These are phyloP conservation scores for Potamilus streckersoni DNA, from an alignment of 1,140 invertebrate genomes.

Conservation along the genomic window DNA sequence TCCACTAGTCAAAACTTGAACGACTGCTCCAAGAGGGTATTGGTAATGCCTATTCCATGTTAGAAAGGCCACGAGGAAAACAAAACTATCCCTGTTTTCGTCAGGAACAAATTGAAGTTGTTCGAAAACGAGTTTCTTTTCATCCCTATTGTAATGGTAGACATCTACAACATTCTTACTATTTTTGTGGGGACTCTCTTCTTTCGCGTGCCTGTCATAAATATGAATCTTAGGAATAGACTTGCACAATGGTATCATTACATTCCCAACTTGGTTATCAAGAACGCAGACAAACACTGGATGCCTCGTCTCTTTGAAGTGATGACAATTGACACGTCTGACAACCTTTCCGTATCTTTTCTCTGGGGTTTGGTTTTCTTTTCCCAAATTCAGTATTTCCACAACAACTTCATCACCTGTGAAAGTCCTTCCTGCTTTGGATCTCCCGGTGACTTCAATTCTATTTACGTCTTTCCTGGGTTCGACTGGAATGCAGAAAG, in stretches of 20 bases:
- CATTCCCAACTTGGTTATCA: constrained; percentile 37
- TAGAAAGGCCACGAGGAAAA: constrained; percentile 23
- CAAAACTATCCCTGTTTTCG: not conserved
- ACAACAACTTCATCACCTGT: constrained; percentile 57
- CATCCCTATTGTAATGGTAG: constrained; percentile 19
- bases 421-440: constrained; percentile 48
- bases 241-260: constrained; percentile 52
- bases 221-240: constrained; percentile 50
- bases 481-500: constrained; percentile 28
- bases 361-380: constrained; percentile 8
- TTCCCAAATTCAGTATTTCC: constrained; percentile 36
- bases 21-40: constrained; percentile 26
- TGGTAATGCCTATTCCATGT: constrained; percentile 25
- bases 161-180: constrained; percentile 26
- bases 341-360: not conserved
- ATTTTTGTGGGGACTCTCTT: constrained; percentile 7
- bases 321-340: constrained; percentile 28
- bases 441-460: constrained; percentile 47
- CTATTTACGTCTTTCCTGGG: constrained; percentile 12
- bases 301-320: constrained; percentile 22
- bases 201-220: constrained; percentile 21
- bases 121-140: constrained; percentile 7
- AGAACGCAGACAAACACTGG: constrained; percentile 46
- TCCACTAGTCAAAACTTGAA: constrained; percentile 11
- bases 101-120: not conserved